Evolutionary conservation across 2,113 vertebrate species (phyloP).

Genomic region (Riparia riparia): DNA sequence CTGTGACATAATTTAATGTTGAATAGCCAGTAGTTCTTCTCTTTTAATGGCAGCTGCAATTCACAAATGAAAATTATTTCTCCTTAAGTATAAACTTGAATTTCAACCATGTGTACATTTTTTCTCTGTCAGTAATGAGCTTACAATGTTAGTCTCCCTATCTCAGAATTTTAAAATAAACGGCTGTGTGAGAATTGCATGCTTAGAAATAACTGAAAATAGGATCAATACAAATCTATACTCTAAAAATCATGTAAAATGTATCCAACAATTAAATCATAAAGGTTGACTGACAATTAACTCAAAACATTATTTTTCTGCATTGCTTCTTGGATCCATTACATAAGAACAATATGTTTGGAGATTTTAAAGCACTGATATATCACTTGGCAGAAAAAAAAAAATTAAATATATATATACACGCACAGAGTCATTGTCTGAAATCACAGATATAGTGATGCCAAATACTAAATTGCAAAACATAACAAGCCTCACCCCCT

Average conservation of each 20-base stretch:
- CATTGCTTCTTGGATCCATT: slow-evolving; percentile 62
- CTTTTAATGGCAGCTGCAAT: neutral
- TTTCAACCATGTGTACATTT: slow-evolving; percentile 24
- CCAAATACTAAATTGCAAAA: slow-evolving; percentile 37
- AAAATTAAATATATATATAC: neutral
- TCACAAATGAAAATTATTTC: neutral
- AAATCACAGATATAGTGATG: slow-evolving; percentile 45
- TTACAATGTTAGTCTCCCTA: neutral
- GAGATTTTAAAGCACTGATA: slow-evolving; percentile 65
- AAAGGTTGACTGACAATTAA: slow-evolving; percentile 35
- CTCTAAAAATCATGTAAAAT: neutral
- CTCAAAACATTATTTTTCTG: slow-evolving; percentile 57
- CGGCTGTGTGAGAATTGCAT: neutral
- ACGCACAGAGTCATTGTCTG: slow-evolving; percentile 42
- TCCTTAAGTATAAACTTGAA: neutral
- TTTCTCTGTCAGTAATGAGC: neutral
- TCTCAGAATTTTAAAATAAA: neutral
- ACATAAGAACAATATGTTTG: slow-evolving; percentile 52
- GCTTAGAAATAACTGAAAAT: neutral
- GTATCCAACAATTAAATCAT: slow-evolving; percentile 53
- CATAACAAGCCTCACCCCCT: neutral
- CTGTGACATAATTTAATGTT: neutral
- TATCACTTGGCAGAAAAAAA: slow-evolving; percentile 54
- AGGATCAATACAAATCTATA: neutral
- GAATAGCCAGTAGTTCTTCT: neutral